Percentiles rank a stretch among this genome's conserved stretches.
Conservation (phyloP, 2,113 vertebrate genomes). For the Rynchops niger region DNA sequence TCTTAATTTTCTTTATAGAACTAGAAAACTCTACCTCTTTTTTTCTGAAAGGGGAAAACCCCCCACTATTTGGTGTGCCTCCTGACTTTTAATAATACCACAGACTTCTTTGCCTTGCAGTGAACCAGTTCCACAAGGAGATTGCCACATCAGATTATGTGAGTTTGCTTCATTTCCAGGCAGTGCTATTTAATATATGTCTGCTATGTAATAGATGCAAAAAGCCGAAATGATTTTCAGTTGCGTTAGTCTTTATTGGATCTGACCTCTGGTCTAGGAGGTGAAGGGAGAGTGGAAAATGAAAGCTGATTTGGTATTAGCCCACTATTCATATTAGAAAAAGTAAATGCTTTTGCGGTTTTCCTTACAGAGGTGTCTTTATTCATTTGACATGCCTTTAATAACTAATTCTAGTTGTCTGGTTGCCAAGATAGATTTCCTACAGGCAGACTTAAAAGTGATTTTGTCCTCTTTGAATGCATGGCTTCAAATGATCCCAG, state of each 20-base stretch:
- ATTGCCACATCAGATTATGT: conserved; percentile 50
- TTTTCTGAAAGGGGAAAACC: neutral
- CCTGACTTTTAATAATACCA: conserved; percentile 3
- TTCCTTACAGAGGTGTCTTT: conserved; percentile 84
- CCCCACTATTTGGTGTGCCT: neutral
- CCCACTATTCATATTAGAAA: conserved; percentile 78
- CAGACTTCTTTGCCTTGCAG: conserved; percentile 45
- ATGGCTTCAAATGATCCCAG: conserved; percentile 88
- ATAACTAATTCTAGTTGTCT: conserved; percentile 87
- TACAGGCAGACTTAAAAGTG: conserved; percentile 87
- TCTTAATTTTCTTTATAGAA: neutral
- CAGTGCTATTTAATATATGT: conserved; percentile 61
- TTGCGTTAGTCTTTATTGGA: conserved; percentile 73
- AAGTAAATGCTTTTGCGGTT: conserved; percentile 81
- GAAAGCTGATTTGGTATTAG: conserved; percentile 82
- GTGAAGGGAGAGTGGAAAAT: conserved; percentile 78
- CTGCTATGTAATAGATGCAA: conserved; percentile 62
- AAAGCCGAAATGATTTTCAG: conserved; percentile 68
- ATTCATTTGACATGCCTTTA: conserved; percentile 86
- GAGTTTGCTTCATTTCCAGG: conserved; percentile 61
- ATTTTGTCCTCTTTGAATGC: conserved; percentile 88
- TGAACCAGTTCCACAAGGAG: conserved; percentile 54
- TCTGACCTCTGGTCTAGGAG: conserved; percentile 73
- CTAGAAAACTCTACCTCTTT: neutral
- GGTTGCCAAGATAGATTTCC: conserved; percentile 86